Base-by-base conservation (phyloP, 2,888 invertebrate genomes). In the Caenorhabditis drosophilae region DNA sequence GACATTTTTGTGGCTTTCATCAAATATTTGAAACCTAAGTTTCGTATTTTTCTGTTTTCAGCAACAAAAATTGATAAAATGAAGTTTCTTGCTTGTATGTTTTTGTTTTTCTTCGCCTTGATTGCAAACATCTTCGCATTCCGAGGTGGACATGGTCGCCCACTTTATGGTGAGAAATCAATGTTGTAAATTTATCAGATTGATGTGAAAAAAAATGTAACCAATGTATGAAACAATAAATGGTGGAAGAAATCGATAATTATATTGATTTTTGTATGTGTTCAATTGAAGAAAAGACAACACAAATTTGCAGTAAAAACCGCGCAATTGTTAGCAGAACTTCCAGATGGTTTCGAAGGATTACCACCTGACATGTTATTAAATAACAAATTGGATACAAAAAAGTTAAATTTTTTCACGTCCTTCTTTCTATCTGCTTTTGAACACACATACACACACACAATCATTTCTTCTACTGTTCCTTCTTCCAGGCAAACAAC, bases 71-170 rank as follows among this genome's bases (percentile, higher is more conserved):
- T n/a, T n/a, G n/a, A n/a, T n/a, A n/a, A n/a, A 54, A 67, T 67
- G 67, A 55, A 67, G 36, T 40, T 61, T 27, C 18, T 61, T 12
- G 48, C 60, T n/a, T 26, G 38, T 36, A 48, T 67, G 18, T 42
- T 67, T 26, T 40, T 61, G 18, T 44, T 57, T 42, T 41, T 67
- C 18, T 45, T 61, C 34, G 56, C 53, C 12, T 42, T 67, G 44
- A 31, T 67, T 22, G 56, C 57, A 11, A 50, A 57, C n/a, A 57
- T 47, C 7, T 60, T 60, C 2, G 56, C 67, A 6, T 67, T 67
- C 60, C 67, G 67, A 16, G 67, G 67, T 42, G 67, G 67, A 44
- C 67, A 67, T 36, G 67, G 67, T 35, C 60, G 67, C 40, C 67
- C 67, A 41, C 53, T 67, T n/a, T 67, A 67, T 40, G 67, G 67